Evolutionary conservation across 1,140 invertebrate genomes (phyloP).

Genomic region (Manduca sexta): DNA sequence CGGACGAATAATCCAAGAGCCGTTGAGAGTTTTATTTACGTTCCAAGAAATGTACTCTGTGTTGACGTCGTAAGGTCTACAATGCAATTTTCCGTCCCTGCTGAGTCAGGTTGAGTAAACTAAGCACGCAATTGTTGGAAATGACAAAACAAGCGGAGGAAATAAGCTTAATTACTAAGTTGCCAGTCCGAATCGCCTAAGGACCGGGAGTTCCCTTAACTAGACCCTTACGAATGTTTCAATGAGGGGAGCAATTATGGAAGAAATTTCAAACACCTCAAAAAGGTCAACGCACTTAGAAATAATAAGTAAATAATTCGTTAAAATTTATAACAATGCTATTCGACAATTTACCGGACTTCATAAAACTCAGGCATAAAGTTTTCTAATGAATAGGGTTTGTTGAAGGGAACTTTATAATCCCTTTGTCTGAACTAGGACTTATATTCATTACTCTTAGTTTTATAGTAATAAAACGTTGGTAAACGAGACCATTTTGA

Average conservation of each 20-base stretch:
- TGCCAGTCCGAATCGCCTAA: conserved; percentile 54
- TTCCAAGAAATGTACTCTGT: not conserved
- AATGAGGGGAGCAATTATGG: conserved; percentile 61
- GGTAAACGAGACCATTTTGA: too few species aligned
- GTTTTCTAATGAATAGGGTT: not conserved
- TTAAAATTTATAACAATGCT: not conserved
- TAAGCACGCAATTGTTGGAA: conserved; percentile 31
- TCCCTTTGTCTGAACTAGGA: not conserved
- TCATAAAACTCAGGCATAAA: too few species aligned
- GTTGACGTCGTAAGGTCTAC: not conserved
- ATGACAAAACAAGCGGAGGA: conserved; percentile 63
- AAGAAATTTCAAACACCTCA: conserved; percentile 55
- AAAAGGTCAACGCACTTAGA: conserved; percentile 30
- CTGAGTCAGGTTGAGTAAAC: conserved; percentile 4
- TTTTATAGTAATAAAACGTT: too few species aligned
- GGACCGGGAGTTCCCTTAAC: conserved; percentile 51
- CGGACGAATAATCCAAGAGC: not conserved
- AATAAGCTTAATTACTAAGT: conserved; percentile 72
- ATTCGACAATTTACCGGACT: not conserved
- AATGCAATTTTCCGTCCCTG: not conserved
- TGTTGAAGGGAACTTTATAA: not conserved
- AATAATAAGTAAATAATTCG: conserved; percentile 1
- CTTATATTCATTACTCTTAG: too few species aligned
- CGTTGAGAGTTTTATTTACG: not conserved
- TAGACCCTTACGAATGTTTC: conserved; percentile 60